A percentile compares a stretch with the other conserved stretches of the same genome.
phyloP scores from a whole-genome alignment of 2,113 vertebrate genomes.

The Chamaetylas fuelleborni region DNA sequence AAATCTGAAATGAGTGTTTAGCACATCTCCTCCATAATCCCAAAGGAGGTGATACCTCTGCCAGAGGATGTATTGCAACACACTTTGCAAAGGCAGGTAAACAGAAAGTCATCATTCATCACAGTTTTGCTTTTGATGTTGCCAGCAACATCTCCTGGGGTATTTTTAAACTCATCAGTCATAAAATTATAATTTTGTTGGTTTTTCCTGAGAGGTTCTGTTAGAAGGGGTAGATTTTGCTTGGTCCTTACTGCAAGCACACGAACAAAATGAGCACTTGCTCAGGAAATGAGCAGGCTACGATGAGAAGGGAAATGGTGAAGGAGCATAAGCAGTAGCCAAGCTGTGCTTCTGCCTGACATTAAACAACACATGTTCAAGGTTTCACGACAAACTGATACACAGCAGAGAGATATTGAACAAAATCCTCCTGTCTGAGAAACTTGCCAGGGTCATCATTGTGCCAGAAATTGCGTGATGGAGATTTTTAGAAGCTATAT shows the following conservation, averaged over 20 bases:
- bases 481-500: neutral
- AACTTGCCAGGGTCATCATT: neutral
- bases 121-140: neutral
- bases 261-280: neutral
- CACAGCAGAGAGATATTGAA: conserved; percentile 4
- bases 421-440: conserved; percentile 17
- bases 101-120: neutral
- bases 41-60: neutral
- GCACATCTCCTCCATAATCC: neutral
- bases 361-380: conserved; percentile 65
- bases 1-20: neutral
- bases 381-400: conserved; percentile 34
- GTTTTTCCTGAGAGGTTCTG: neutral
- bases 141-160: conserved; percentile 1
- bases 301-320: neutral
- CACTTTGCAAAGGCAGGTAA: neutral
- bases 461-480: neutral
- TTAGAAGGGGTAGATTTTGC: neutral
- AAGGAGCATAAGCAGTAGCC: conserved; percentile 3
- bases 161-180: conserved; percentile 40
- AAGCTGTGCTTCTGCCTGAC: conserved; percentile 52
- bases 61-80: neutral
- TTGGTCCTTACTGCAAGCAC: neutral
- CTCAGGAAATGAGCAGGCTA: conserved; percentile 27
- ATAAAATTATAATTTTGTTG: conserved; percentile 1